Evolutionary conservation across 1,140 invertebrate species (phyloP), one percentile per base, ranked within the genome.

Genomic region (Orius laevigatus): DNA sequence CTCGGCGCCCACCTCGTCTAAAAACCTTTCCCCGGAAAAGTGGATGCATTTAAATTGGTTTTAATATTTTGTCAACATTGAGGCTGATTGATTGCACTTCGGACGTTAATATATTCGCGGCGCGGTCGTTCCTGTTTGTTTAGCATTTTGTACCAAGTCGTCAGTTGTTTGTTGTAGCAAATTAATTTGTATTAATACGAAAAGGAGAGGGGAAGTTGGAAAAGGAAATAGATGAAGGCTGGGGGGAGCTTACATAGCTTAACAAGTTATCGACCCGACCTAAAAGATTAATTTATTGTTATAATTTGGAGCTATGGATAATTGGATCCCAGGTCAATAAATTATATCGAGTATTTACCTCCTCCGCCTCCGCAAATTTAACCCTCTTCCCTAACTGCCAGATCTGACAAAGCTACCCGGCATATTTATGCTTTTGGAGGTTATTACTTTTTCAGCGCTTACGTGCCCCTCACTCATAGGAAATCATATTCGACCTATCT

Each of bases 21-120:
- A 25, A 25, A 25, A 3, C 25, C 8, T 8, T 25, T 25, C 15
- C 43, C 43, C 25, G 32, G 43, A 35, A 35, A 33, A 14, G 32
- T 39, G 38, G 46, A 48, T 48, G 46, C 46, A 48, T 48, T 48
- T 48, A 48, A 48, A 48, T 48, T 48, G 46, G 46, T 48, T 48
- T 48, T 48, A 48, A 48, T 48, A 48, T 39, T 39, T 48, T 39
- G 46, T 39, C 46, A 38, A 48, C 19, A 38, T 35, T 11, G 10
- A n/a, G 12, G 18, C 46, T 48, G 46, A 48, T 48, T 48, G 46
- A 48, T 48, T 38, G 46, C 46, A 25, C 9, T 18, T 14, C n/a
- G 46, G 46, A 48, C 46, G 38, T 18, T 48, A 35, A 48, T 35
- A 39, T 35, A 35, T 35, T 48, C 46, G 31, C 32, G 8, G 18